Evolutionary conservation across 2,797 vertebrate genomes (phyloP), one percentile per base, ranked within the genome.

Genomic region (Gephyroberyx darwinii): DNA sequence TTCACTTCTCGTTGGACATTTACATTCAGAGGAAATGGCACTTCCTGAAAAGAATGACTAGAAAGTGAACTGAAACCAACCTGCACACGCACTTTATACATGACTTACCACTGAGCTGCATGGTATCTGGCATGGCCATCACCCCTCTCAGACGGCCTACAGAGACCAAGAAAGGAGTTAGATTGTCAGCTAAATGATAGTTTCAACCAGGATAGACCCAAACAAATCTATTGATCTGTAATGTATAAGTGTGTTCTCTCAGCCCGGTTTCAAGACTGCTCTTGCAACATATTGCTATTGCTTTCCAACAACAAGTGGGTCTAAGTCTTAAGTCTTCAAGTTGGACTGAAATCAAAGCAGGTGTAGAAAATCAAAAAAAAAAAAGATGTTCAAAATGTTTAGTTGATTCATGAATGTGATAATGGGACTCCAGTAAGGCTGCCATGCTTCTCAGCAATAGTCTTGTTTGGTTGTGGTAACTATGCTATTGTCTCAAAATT

Each of bases 91-190:
- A 20, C 14, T 0, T 20, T 22, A 37, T 43, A 2, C 26, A 26
- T 3, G 2, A 82, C 84, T 82, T 45, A 89, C 87, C 65, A 8
- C 3, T 13, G 9, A 41, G 8, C 63, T 56, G 50, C 8, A 19
- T 77, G 9, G 75, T 13, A 14, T 65, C 17, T 17, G 30, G 0
- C 41, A 78, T 0, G 33, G 20, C 1, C 52, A 81, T 0, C 33
- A 59, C 0, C 3, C n/a, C 59, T 3, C 0, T 43, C 56, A 53
- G 5, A 26, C 43, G 0, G 0, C 37, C 86, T 86, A 10, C 64
- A 8, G 45, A 48, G 16, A 48, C n/a, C 78, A 65, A 75, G 7
- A 75, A 26, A 71, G 3, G 70, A 13, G 12, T 13, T 1, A 48
- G 4, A 58, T 17, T 26, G 26, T 85, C 56, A 83, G 3, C 4